Evolutionary conservation across 2,113 vertebrate species (phyloP).

Genomic region (Brevimyrus niger): DNA sequence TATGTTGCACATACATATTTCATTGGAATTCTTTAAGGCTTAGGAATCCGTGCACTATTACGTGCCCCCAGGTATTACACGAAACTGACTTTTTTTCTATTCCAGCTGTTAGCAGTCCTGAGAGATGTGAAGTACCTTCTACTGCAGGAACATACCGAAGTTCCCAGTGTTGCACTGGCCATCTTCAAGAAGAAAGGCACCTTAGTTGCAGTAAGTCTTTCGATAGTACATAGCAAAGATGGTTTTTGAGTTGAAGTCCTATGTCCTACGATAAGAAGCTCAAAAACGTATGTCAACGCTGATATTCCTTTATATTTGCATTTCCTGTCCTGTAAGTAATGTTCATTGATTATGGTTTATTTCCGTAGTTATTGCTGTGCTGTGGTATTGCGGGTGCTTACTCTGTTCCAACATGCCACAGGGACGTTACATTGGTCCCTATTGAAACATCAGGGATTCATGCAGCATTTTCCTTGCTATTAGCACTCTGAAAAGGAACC

Average conservation of each 20-base stretch:
- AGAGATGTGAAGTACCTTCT: constrained; percentile 74
- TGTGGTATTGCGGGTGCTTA: not conserved
- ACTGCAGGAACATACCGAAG: constrained; percentile 51
- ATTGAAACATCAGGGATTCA: not conserved
- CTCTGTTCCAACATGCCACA: not conserved
- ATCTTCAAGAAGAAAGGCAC: constrained; percentile 61
- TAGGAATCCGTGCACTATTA: not conserved
- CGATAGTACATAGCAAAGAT: not conserved
- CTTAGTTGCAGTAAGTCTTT: constrained; percentile 62
- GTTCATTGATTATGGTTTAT: not conserved
- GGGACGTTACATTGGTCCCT: not conserved
- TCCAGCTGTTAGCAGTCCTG: constrained; percentile 61
- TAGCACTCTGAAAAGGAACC: not conserved
- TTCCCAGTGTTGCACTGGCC: constrained; percentile 60
- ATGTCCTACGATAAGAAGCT: not conserved
- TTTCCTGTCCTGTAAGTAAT: not conserved
- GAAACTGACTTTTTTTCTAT: constrained; percentile 21
- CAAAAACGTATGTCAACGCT: not conserved
- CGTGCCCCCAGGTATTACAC: not conserved
- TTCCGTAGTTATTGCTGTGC: not conserved
- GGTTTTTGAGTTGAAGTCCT: not conserved
- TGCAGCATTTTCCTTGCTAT: not conserved
- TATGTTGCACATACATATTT: not conserved
- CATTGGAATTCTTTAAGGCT: not conserved
- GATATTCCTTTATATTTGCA: not conserved